phyloP scores from a whole-genome alignment of 2,888 invertebrate species.

The Atrina japonica region DNA sequence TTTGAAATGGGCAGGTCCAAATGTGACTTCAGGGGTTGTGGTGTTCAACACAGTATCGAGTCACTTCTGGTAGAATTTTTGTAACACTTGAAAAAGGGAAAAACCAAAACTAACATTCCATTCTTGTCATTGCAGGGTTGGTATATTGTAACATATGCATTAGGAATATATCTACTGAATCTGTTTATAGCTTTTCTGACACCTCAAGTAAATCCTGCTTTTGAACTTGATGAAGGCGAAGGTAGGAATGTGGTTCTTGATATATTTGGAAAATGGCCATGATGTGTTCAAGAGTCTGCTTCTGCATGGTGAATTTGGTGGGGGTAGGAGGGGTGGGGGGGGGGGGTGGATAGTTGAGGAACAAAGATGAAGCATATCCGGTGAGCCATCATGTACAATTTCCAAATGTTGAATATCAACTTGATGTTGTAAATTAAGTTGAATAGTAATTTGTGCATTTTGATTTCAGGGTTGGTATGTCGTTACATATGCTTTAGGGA shows the following conservation, averaged over 20 bases:
- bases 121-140: constrained; percentile 89
- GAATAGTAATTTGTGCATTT: constrained; percentile 6
- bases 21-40: too few relatives aligned
- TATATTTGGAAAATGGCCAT: neutral
- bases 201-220: constrained; percentile 99
- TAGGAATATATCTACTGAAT: constrained; percentile 99
- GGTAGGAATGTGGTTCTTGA: neutral
- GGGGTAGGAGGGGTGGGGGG: too few relatives aligned
- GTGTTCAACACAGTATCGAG: too few relatives aligned
- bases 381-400: neutral
- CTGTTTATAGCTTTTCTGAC: constrained; percentile 99
- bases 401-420: neutral
- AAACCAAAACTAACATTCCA: too few relatives aligned
- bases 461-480: constrained; percentile 98
- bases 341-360: too few relatives aligned
- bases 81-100: too few relatives aligned
- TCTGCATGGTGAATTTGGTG: too few relatives aligned
- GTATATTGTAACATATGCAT: constrained; percentile 99
- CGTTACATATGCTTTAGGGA: constrained; percentile 98
- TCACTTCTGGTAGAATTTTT: too few relatives aligned
- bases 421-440: too few relatives aligned
- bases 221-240: constrained; percentile 88
- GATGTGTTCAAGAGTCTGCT: neutral
- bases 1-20: too few relatives aligned
- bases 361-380: too few relatives aligned